Evolutionary conservation across 2,888 invertebrate genomes (phyloP).

Genomic region (Muschampia staudingeri): DNA sequence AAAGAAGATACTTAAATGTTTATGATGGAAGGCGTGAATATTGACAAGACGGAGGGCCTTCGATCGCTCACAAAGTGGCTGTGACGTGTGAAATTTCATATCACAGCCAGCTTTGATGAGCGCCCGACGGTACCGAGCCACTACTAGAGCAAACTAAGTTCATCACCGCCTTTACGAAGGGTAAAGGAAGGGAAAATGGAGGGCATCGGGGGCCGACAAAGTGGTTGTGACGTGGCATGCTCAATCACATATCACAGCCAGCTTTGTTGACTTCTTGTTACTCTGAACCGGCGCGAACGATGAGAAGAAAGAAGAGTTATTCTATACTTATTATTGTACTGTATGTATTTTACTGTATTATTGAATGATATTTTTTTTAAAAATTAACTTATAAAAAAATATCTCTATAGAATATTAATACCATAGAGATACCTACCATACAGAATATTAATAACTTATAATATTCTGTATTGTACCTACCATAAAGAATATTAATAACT

Average conservation of each 20-base stretch:
- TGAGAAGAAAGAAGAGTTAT: constrained; percentile 14
- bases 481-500: too few relatives aligned
- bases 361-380: neutral
- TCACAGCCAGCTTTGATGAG: constrained; percentile 99
- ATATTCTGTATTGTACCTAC: too few relatives aligned
- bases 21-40: neutral
- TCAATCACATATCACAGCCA: constrained; percentile 96
- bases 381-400: neutral
- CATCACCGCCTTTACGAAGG: neutral
- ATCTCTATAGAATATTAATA: too few relatives aligned
- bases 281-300: neutral
- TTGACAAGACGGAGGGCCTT: constrained; percentile 58
- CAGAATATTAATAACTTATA: too few relatives aligned
- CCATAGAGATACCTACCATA: too few relatives aligned
- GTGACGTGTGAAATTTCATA: constrained; percentile 96
- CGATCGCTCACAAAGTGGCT: constrained; percentile 97
- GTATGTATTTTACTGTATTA: neutral
- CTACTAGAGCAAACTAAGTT: neutral
- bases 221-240: constrained; percentile 95
- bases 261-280: constrained; percentile 93
- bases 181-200: neutral
- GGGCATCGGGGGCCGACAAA: constrained; percentile 86
- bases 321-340: neutral
- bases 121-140: constrained; percentile 74
- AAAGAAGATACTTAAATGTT: neutral